These are phyloP conservation scores for Meteorus colon DNA, from an alignment of 2,888 invertebrate genomes.

Conservation along the genomic window DNA sequence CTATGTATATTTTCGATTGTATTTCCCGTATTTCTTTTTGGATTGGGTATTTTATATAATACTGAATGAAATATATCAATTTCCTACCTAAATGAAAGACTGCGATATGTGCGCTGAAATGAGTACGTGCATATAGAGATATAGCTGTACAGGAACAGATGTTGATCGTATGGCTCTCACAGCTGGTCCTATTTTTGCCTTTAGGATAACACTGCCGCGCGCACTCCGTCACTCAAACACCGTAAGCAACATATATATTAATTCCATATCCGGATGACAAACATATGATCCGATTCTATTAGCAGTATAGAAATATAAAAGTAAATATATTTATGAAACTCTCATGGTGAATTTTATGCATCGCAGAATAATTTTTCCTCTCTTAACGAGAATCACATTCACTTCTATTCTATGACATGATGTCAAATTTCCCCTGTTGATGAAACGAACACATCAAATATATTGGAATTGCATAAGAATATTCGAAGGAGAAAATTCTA, in stretches of 20 bases:
- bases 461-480: no score
- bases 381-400: no score
- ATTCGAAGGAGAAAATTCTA: no score
- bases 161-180: conserved; percentile 17
- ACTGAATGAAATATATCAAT: neutral
- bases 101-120: neutral
- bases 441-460: no score
- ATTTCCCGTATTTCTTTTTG: neutral
- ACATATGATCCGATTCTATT: neutral
- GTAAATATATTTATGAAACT: no score
- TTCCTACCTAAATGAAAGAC: neutral
- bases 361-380: no score
- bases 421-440: no score
- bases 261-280: neutral
- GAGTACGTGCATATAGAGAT: neutral
- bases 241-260: neutral
- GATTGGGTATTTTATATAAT: neutral
- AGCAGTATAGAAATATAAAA: no score
- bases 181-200: neutral
- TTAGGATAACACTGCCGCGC: neutral
- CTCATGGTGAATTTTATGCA: no score
- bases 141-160: neutral
- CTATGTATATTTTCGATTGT: no score
- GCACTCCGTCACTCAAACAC: neutral
- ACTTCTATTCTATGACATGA: no score